Conservation (phyloP, 2,888 invertebrate genomes). For the Phaedon cochleariae region DNA sequence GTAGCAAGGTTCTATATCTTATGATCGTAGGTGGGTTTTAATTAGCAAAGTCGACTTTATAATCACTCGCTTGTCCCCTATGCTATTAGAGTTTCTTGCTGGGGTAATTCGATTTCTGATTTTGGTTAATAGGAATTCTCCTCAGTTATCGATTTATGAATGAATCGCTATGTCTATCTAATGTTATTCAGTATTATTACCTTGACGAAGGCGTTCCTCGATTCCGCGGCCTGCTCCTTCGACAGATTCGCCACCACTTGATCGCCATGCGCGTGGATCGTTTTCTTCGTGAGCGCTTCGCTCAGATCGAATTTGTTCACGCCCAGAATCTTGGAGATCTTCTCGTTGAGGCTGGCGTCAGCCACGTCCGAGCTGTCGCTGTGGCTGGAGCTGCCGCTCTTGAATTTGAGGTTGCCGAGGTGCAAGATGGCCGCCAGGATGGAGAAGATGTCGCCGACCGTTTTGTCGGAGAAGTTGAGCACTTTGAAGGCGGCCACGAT, state of each 20-base stretch:
- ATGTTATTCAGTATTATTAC: too few relatives aligned
- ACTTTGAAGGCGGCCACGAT: conserved; percentile 94
- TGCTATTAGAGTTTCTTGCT: too few relatives aligned
- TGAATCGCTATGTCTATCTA: too few relatives aligned
- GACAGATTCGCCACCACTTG: conserved; percentile 80
- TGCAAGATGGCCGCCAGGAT: conserved; percentile 89
- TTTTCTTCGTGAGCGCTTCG: conserved; percentile 85
- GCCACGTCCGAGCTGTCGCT: conserved; percentile 88
- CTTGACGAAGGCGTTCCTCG: conserved; percentile 93
- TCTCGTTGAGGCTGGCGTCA: conserved; percentile 73
- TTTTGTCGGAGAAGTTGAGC: conserved; percentile 83
- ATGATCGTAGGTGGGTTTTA: too few relatives aligned
- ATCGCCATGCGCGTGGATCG: conserved; percentile 85
- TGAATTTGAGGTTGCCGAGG: conserved; percentile 90
- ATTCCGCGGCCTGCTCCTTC: conserved; percentile 80
- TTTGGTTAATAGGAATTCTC: too few relatives aligned
- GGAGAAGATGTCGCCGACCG: conserved; percentile 85
- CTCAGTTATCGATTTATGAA: too few relatives aligned
- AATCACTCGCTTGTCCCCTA: too few relatives aligned
- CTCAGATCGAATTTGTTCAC: conserved; percentile 75
- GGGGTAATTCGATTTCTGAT: too few relatives aligned
- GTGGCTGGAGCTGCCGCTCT: conserved; percentile 75
- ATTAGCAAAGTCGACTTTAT: too few relatives aligned
- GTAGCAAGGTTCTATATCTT: too few relatives aligned
- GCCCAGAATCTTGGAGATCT: conserved; percentile 76